Evolutionary conservation across 1,140 invertebrate genomes (phyloP), one percentile per base, ranked within the genome.

Genomic region (Bombus picipes): DNA sequence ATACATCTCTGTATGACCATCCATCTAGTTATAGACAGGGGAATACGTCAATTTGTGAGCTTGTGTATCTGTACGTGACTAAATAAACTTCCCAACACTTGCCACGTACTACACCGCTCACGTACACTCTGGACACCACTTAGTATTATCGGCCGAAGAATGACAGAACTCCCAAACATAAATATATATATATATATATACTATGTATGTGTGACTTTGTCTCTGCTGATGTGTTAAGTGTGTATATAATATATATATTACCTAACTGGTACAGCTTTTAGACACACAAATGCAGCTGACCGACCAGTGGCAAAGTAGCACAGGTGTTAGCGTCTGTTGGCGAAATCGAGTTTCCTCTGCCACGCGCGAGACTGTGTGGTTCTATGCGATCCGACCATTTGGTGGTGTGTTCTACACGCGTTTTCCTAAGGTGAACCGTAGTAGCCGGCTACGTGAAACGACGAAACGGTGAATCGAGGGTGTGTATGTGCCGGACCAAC

Each of bases 401-500:
- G 66, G 47, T 12, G 72, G 53, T 37, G 57, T 74, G 34, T 87
- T 65, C 4, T 66, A 81, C 77, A 70, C 73, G 83, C 82, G 83
- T 86, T 85, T 88, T 88, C 78, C 74, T 85, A 62, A 86, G 83
- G 74, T 25, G 83, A 57, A 22, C 32, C 10, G 18, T 13, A 53
- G 9, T 74, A 62, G 32, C 34, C 62, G 39, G 25, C 37, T 77
- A 77, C 75, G 75, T 78, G 62, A 18, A 41, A 78, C 75, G 57
- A 41, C 28, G 34, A 43, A 39, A n/a, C 75, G 28, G 6, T 39
- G 75, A n/a, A 78, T 25, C 25, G 75, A 65, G 28, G 15, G 34
- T 66, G 65, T 83, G 73, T 73, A 47, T 57, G 71, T 78, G 85
- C 87, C 87, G 81, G 89, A 85, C 84, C 75, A 83, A 86, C 88